Conservation (phyloP, 2,888 invertebrate species). For the Drosophila pseudotalamancana region DNA sequence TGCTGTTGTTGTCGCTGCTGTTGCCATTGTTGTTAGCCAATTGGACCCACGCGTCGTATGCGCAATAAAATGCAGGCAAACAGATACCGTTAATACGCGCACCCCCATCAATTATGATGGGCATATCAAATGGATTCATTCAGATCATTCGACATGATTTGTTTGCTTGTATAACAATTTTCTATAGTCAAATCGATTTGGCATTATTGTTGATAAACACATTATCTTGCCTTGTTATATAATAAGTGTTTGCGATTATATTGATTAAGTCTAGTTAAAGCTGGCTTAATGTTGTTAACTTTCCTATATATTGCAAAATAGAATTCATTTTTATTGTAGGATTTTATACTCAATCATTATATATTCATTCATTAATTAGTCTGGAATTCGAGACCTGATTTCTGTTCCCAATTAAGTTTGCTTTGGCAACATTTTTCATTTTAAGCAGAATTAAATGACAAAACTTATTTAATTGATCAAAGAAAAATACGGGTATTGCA, state of each 20-base stretch:
- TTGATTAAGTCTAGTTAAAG: too few relatives aligned
- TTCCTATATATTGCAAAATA: too few relatives aligned
- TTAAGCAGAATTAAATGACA: neutral
- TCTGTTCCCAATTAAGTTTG: too few relatives aligned
- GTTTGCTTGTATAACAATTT: neutral
- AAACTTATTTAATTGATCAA: neutral
- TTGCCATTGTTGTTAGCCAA: slow-evolving; percentile 30
- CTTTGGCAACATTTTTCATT: neutral
- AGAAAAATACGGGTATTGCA: slow-evolving; percentile 26
- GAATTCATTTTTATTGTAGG: too few relatives aligned
- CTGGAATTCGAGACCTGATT: too few relatives aligned
- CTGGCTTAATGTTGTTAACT: too few relatives aligned
- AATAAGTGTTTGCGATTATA: too few relatives aligned
- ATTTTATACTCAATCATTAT: too few relatives aligned
- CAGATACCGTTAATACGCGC: slow-evolving; percentile 42
- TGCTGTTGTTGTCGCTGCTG: slow-evolving; percentile 5
- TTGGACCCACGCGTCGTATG: slow-evolving; percentile 54
- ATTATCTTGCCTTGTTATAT: too few relatives aligned
- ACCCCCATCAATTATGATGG: slow-evolving; percentile 11
- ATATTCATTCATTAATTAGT: neutral
- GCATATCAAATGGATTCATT: slow-evolving; percentile 21
- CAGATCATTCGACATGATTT: neutral
- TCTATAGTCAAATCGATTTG: neutral
- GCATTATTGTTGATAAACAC: neutral
- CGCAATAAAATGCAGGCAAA: slow-evolving; percentile 57